phyloP scores from a whole-genome alignment of 2,888 invertebrate species.

The Brassicogethes aeneus region DNA sequence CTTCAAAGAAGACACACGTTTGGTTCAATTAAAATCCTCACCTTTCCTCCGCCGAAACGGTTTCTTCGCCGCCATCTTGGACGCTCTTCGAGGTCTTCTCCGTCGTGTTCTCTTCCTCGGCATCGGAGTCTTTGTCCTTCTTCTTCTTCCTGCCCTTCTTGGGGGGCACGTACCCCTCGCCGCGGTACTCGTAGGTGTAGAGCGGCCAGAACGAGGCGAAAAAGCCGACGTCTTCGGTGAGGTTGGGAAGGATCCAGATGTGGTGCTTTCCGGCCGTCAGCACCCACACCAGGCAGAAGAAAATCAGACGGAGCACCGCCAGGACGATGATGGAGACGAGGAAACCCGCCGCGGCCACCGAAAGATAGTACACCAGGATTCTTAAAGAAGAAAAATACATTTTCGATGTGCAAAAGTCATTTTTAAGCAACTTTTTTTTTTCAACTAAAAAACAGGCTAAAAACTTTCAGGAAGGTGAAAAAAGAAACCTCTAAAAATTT shows the following conservation, averaged over 20 bases:
- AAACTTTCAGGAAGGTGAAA: too few species aligned
- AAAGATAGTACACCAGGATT: slow-evolving; percentile 93
- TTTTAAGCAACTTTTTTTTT: not conserved
- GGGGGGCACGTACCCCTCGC: slow-evolving; percentile 50
- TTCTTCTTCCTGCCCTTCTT: slow-evolving; percentile 60
- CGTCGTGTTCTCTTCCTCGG: slow-evolving; percentile 50
- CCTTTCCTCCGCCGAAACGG: too few species aligned
- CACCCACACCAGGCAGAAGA: slow-evolving; percentile 89
- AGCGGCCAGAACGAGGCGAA: slow-evolving; percentile 97
- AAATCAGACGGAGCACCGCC: slow-evolving; percentile 78
- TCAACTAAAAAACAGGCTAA: too few species aligned
- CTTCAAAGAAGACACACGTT: too few species aligned
- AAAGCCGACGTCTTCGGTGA: slow-evolving; percentile 98
- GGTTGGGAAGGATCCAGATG: slow-evolving; percentile 97
- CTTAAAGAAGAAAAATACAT: slow-evolving; percentile 41
- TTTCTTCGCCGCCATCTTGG: too few species aligned
- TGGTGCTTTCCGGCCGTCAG: slow-evolving; percentile 83
- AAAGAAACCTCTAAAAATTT: too few species aligned
- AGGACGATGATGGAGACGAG: slow-evolving; percentile 87
- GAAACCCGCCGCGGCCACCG: slow-evolving; percentile 90
- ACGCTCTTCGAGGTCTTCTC: not conserved
- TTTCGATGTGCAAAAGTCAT: not conserved
- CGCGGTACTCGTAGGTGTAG: slow-evolving; percentile 81
- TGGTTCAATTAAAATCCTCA: too few species aligned
- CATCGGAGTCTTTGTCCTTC: slow-evolving; percentile 74